These are phyloP conservation scores for Drosophila ohnishii DNA, from an alignment of 1,140 invertebrate species.

Conservation along the genomic window DNA sequence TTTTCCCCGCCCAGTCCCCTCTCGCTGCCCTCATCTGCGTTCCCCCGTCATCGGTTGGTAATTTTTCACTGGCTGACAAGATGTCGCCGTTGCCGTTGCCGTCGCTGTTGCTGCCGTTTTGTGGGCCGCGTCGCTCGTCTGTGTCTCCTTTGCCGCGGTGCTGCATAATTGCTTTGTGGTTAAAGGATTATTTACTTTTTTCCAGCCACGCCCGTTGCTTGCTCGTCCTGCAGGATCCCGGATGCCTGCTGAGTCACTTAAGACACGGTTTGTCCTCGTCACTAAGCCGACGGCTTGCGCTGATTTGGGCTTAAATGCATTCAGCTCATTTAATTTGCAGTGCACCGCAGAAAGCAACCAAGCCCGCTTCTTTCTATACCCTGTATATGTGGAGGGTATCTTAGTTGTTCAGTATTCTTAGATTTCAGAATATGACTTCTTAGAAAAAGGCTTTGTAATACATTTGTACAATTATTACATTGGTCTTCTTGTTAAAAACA, in stretches of 20 bases:
- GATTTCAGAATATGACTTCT: background rate
- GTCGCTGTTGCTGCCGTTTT: slow-evolving; percentile 11
- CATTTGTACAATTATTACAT: background rate
- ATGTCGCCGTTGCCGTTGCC: slow-evolving; percentile 54
- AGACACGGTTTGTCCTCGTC: slow-evolving; percentile 52
- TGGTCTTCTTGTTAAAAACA: background rate
- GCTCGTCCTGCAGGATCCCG: slow-evolving; percentile 18
- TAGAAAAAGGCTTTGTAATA: background rate
- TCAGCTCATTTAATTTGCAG: slow-evolving; percentile 76
- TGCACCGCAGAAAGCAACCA: slow-evolving; percentile 43
- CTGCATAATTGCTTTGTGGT: slow-evolving; percentile 80
- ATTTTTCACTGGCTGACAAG: slow-evolving; percentile 75
- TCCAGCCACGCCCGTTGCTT: slow-evolving; percentile 30
- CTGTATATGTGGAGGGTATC: background rate
- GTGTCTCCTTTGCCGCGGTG: slow-evolving; percentile 36
- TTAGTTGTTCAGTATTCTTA: background rate
- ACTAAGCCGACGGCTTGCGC: slow-evolving; percentile 70
- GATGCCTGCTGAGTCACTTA: slow-evolving; percentile 68
- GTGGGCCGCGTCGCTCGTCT: slow-evolving; percentile 18
- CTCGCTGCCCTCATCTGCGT: slow-evolving; percentile 8
- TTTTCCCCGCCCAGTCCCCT: background rate
- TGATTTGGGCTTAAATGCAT: slow-evolving; percentile 80
- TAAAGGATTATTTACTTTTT: slow-evolving; percentile 71
- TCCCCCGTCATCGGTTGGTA: slow-evolving; percentile 51
- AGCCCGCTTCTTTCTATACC: slow-evolving; percentile 4